Percentiles rank a stretch among this genome's conserved stretches.
Conservation (phyloP, 2,888 invertebrate species). For the Agriotes lineatus region DNA sequence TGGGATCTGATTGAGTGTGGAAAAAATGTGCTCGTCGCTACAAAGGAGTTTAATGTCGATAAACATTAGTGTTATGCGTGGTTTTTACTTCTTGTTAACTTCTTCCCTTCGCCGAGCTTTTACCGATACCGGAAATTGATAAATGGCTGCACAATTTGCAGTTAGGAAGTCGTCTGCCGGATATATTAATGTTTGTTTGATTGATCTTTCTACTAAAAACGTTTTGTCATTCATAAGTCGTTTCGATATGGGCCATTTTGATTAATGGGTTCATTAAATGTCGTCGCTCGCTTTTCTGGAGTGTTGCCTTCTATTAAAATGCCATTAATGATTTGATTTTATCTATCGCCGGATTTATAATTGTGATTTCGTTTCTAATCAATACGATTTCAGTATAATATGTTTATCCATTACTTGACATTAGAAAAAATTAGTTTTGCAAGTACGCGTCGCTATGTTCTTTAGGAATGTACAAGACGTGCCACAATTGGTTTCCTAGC, state of each 20-base stretch:
- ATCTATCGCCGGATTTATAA: constrained; percentile 13
- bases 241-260: constrained; percentile 48
- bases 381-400: background rate
- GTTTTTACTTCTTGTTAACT: constrained; percentile 33
- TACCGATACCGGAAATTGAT: constrained; percentile 47
- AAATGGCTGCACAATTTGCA: constrained; percentile 52
- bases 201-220: constrained; percentile 47
- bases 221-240: constrained; percentile 45
- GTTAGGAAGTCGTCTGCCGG: constrained; percentile 51
- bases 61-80: constrained; percentile 42
- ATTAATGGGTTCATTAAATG: constrained; percentile 50
- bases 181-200: constrained; percentile 53
- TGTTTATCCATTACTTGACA: too few species aligned
- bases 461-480: too few species aligned
- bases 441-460: too few species aligned
- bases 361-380: background rate
- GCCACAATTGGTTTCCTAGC: too few species aligned
- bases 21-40: constrained; percentile 38
- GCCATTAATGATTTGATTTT: constrained; percentile 28
- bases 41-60: constrained; percentile 40
- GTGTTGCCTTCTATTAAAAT: constrained; percentile 33
- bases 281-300: constrained; percentile 38
- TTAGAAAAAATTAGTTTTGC: too few species aligned
- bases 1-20: constrained; percentile 43
- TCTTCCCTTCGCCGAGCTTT: constrained; percentile 33